Percentiles rank a stretch among this genome's conserved stretches.
Conservation (phyloP, 2,888 invertebrate species). For the Napeogenes sylphis region DNA sequence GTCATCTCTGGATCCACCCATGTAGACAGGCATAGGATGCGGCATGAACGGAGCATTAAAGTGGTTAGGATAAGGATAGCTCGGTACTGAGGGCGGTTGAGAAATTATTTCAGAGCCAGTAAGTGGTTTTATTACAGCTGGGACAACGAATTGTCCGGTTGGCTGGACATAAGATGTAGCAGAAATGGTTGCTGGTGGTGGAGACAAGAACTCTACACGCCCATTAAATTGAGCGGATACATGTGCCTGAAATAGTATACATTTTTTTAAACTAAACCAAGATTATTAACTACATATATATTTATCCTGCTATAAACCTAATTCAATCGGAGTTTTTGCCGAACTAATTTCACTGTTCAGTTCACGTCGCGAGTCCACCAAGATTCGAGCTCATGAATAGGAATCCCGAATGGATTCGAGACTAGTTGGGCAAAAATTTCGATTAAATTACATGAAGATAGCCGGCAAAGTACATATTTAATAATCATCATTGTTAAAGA, state of each 20-base stretch:
- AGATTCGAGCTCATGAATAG: neutral
- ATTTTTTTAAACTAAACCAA: too few relatives aligned
- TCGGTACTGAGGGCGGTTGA: conserved; percentile 27
- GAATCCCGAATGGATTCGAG: too few relatives aligned
- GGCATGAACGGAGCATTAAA: conserved; percentile 34
- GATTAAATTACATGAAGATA: too few relatives aligned
- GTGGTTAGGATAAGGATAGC: conserved; percentile 23
- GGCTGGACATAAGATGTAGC: conserved; percentile 34
- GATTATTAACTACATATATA: too few relatives aligned
- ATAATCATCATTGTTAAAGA: too few relatives aligned
- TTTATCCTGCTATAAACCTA: too few relatives aligned
- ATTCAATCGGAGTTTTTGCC: too few relatives aligned
- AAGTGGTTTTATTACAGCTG: conserved; percentile 49
- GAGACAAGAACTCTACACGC: conserved; percentile 30
- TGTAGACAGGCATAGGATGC: conserved; percentile 36
- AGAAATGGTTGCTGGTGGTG: conserved; percentile 20
- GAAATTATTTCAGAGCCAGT: conserved; percentile 28
- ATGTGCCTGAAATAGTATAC: conserved; percentile 28
- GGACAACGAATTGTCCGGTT: conserved; percentile 46
- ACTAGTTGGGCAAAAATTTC: too few relatives aligned
- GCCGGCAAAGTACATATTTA: too few relatives aligned
- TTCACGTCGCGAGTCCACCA: too few relatives aligned
- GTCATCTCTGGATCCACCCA: conserved; percentile 39
- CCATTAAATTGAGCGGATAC: conserved; percentile 28
- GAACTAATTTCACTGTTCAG: too few relatives aligned